Percentiles rank a stretch among this genome's conserved stretches.
Conservation (phyloP, 2,797 vertebrate species). For the Picus viridis region DNA sequence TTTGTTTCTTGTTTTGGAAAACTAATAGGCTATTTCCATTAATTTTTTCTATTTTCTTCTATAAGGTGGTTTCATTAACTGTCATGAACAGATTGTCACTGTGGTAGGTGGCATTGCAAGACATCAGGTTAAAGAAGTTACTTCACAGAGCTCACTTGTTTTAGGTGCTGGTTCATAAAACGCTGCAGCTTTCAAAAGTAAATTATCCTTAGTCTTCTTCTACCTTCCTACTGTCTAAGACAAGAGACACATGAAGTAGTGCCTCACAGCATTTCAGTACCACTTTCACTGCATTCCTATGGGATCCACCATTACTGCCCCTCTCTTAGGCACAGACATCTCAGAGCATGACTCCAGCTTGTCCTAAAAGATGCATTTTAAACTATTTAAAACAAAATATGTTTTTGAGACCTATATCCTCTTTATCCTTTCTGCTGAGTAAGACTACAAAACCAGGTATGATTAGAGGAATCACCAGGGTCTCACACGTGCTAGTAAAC, state of each 20-base stretch:
- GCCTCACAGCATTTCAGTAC: neutral
- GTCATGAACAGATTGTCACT: neutral
- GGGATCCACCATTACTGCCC: neutral
- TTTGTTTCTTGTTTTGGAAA: neutral
- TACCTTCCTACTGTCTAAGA: neutral
- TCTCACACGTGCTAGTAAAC: neutral
- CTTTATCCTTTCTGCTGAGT: neutral
- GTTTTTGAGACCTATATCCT: neutral
- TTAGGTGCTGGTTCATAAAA: neutral
- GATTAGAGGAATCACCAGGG: neutral
- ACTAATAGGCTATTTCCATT: neutral
- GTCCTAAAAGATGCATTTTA: neutral
- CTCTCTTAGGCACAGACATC: neutral
- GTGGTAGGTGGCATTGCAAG: neutral
- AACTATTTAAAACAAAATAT: neutral
- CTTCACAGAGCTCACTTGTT: neutral
- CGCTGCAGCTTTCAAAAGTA: neutral
- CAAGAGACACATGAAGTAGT: neutral
- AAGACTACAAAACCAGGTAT: neutral
- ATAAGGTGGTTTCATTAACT: neutral
- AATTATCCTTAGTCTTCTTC: neutral
- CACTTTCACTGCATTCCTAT: neutral
- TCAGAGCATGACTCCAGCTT: neutral
- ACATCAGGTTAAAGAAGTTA: neutral
- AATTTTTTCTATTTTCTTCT: neutral